phyloP scores from a whole-genome alignment of 2,888 invertebrate genomes.

The Balanococcus diminutus region DNA sequence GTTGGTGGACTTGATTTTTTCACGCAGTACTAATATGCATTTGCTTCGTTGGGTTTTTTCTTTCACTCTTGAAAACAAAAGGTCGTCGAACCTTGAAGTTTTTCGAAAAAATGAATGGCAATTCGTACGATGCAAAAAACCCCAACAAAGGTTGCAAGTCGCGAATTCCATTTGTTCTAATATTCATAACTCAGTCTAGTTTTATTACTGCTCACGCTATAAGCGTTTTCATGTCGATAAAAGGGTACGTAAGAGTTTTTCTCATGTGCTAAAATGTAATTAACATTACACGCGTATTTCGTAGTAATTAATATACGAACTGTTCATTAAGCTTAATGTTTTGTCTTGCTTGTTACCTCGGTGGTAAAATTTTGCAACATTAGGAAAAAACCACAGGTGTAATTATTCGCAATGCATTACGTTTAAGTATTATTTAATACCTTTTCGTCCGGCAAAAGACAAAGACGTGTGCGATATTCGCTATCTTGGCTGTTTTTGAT shows the following conservation, averaged over 20 bases:
- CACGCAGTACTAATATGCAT: background rate
- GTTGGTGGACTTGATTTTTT: background rate
- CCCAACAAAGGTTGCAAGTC: background rate
- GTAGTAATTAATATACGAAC: background rate
- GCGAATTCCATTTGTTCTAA: background rate
- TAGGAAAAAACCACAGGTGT: constrained; percentile 25
- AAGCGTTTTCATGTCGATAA: background rate
- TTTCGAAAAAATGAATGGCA: background rate
- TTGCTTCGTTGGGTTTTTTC: background rate
- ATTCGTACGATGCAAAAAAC: background rate
- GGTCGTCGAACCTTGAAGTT: background rate
- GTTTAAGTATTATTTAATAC: constrained; percentile 29
- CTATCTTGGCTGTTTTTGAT: background rate
- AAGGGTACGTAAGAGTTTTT: background rate
- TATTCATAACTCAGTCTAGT: background rate
- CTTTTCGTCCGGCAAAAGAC: background rate
- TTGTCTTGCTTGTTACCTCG: background rate
- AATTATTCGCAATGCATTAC: constrained; percentile 21
- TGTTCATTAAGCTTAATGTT: constrained; percentile 31
- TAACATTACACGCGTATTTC: constrained; percentile 3
- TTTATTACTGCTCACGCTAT: background rate
- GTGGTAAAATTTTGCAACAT: constrained; percentile 19
- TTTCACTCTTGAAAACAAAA: background rate
- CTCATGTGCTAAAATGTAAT: constrained; percentile 11
- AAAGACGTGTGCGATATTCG: no score